Evolutionary conservation across 2,888 invertebrate species (phyloP), one percentile per base, ranked within the genome.

Genomic region (Tanytarsus gracilentus): DNA sequence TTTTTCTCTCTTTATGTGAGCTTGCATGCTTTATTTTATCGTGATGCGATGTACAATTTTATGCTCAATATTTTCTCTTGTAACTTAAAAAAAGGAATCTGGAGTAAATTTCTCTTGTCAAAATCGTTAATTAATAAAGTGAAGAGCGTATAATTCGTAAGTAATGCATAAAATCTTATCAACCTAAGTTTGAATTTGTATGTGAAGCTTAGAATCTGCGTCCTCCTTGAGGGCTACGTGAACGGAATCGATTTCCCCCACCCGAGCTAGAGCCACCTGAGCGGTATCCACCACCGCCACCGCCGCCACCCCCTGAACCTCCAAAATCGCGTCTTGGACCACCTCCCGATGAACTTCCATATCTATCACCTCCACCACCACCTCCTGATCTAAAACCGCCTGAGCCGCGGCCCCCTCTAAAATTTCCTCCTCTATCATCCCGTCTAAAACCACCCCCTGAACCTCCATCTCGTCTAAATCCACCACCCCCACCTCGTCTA

Each of bases 401-500:
- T 21, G 69, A 70, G 66, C 74, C 74, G 30, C 74, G 68, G 27
- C 72, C 67, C 64, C 69, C 65, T 65, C 74, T 72, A 64, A 69
- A 68, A 63, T 76, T 72, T 55, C 76, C 74, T 62, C 74, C 71
- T 44, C 36, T 16, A 14, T 16, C 36, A 2, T 16, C 36, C 16
- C 36, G 11, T n/a, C 36, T 36, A 14, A 72, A 70, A 65, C 71
- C 70, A 62, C 68, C 18, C 1, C 79, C 76, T 67, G 75, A 69
- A 64, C 76, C 73, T 56, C 79, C 75, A 61, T 77, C 75, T 61
- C 76, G 72, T 55, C 76, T 72, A 64, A 77, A 74, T 64, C 73
- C 72, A 58, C 76, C 71, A 49, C 77, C 74, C 50, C 78, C 75
- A 4, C 79, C 75, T 30, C 76, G 75, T 44, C 79, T 76, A 63